phyloP scores from a whole-genome alignment of 2,113 vertebrate genomes.

The Aegotheles bennettii region DNA sequence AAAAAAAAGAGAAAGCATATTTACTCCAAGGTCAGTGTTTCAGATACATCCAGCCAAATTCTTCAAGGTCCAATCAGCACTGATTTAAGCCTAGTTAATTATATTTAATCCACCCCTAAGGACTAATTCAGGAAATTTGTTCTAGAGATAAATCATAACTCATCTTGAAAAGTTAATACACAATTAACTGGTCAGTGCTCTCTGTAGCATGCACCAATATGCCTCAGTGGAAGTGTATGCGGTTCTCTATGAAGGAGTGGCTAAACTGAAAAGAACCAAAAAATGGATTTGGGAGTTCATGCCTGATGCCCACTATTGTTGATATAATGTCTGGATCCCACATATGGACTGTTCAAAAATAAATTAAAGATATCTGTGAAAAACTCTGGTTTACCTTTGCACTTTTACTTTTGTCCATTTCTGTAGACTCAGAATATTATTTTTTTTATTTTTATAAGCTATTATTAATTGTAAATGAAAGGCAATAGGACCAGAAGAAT shows the following conservation, averaged over 20 bases:
- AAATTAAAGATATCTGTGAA: background rate
- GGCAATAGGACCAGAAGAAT: background rate
- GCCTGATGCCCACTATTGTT: background rate
- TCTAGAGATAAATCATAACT: background rate
- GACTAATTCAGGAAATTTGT: background rate
- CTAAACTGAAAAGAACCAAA: background rate
- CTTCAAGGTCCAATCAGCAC: background rate
- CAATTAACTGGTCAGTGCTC: background rate
- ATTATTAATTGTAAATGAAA: background rate
- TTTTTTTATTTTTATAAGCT: background rate
- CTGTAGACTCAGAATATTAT: background rate
- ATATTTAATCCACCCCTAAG: background rate
- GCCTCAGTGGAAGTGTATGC: background rate
- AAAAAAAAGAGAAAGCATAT: background rate
- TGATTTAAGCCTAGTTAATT: background rate
- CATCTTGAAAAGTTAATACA: background rate
- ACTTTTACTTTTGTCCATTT: background rate
- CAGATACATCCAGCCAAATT: background rate
- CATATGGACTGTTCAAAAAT: background rate
- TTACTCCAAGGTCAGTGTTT: background rate
- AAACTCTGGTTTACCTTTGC: background rate
- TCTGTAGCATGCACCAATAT: background rate
- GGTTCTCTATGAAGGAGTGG: background rate
- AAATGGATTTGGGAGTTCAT: background rate
- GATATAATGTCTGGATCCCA: background rate